Base-by-base conservation (phyloP, 2,888 invertebrate species). In the Ennomos fuscantarius region DNA sequence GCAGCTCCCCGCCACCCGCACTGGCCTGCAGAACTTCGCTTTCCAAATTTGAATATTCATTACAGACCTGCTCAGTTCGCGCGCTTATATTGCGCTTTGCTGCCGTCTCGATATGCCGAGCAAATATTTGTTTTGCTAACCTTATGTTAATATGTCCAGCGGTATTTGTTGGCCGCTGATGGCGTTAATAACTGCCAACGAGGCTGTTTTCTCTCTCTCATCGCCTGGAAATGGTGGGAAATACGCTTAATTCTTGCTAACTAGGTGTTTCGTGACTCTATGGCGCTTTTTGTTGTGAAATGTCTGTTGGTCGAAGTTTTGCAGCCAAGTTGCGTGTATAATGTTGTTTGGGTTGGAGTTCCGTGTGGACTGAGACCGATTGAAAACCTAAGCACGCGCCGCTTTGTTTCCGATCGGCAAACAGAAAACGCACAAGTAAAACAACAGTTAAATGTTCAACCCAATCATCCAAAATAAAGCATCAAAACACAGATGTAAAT, bases 111-210 rank as follows among this genome's bases (percentile, higher is more conserved):
- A 40, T 9, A 11, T 12, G 12, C 39, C 39, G 2, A 11, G 8
- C 46, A 57, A 57, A 57, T 40, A 57, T 51, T 56, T 52, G 54
- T 59, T 32, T 35, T 43, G 37, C 39, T 46, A 50, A 24, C 45
- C 34, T 52, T 58, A 55, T 54, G 63, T 32, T 58, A 58, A 60
- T 59, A 50, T 57, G 56, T 56, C 48, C 60, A 47, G 54, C 44
- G 60, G 46, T 60, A 62, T 62, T 56, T 55, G 60, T 53, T 52
- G 48, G 44, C 15, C 32, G 47, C 46, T 60, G 52, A 62, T 63
- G 55, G 37, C 56, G 32, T 60, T 59, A 62, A 39, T 47, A 53
- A 55, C 35, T 6, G 43, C 48, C 47, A 53, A 55, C 55, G 50
- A 55, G 43, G 8, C 44, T 47, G 55, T 51, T 59, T 48, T 24